These are phyloP conservation scores for Boleophthalmus pectinirostris DNA, from an alignment of 2,113 vertebrate species.

Conservation along the genomic window DNA sequence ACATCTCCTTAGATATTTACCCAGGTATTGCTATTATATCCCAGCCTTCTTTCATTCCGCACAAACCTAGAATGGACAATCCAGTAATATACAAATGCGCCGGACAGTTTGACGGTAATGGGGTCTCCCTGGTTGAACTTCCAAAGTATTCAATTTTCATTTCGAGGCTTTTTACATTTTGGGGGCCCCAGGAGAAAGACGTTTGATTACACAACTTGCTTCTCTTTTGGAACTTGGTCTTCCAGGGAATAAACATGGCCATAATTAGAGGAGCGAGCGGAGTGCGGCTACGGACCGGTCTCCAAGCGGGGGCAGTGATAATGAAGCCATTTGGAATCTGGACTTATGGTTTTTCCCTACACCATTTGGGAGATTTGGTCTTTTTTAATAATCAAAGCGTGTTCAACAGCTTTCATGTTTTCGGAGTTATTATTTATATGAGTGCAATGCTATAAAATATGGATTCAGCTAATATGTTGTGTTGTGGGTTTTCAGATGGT, in stretches of 20 bases:
- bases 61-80: conserved; percentile 5
- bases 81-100: conserved; percentile 45
- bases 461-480: neutral
- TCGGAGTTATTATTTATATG: neutral
- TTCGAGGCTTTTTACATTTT: conserved; percentile 56
- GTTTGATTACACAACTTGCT: conserved; percentile 71
- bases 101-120: conserved; percentile 55
- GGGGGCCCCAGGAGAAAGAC: conserved; percentile 53
- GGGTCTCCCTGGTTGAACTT: conserved; percentile 56
- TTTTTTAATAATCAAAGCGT: neutral
- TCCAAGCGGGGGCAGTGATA: conserved; percentile 46
- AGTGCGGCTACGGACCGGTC: conserved; percentile 34
- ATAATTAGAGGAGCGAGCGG: conserved; percentile 64
- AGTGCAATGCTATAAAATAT: neutral
- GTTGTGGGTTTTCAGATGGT: too few species aligned
- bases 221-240: conserved; percentile 65
- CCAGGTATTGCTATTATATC: neutral
- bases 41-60: neutral
- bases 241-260: conserved; percentile 62
- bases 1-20: neutral
- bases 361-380: conserved; percentile 21
- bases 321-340: conserved; percentile 56
- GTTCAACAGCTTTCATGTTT: conserved; percentile 37
- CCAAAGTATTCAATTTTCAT: conserved; percentile 55
- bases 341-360: too few species aligned